Percentiles rank a stretch among this genome's conserved stretches.
Conservation (phyloP, 1,140 invertebrate species). For the Panulirus ornatus region DNA sequence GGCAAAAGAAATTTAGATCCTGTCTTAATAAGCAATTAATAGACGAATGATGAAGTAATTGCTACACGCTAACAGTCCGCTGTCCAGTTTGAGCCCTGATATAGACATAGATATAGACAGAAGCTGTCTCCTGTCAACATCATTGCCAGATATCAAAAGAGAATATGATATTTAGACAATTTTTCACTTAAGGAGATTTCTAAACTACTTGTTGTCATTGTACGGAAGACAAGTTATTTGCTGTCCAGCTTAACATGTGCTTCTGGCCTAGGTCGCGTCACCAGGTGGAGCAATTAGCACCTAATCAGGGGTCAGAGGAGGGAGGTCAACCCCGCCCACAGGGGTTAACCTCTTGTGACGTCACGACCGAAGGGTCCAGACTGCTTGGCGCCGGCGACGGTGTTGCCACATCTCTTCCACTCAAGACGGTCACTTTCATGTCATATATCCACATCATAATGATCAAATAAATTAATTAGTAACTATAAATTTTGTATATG, state of each 20-base stretch:
- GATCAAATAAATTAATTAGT: neutral
- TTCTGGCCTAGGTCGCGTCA: neutral
- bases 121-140: neutral
- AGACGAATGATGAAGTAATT: too few relatives aligned
- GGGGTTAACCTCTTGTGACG: neutral
- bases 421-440: too few relatives aligned
- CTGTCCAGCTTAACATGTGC: neutral
- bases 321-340: neutral
- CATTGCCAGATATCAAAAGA: neutral
- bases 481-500: neutral
- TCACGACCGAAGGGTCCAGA: neutral
- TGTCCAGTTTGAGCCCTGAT: too few relatives aligned
- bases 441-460: neutral
- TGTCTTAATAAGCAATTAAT: too few relatives aligned
- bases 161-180: neutral
- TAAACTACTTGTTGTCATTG: neutral
- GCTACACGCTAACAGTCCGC: too few relatives aligned
- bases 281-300: conserved; percentile 32
- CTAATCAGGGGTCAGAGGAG: neutral
- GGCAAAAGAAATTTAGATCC: too few relatives aligned
- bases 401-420: neutral
- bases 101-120: neutral
- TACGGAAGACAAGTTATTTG: neutral
- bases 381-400: neutral
- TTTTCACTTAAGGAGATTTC: neutral